Percentiles rank a stretch among this genome's conserved stretches.
Conservation (phyloP, 2,797 vertebrate genomes). For the Diplodus sargus region DNA sequence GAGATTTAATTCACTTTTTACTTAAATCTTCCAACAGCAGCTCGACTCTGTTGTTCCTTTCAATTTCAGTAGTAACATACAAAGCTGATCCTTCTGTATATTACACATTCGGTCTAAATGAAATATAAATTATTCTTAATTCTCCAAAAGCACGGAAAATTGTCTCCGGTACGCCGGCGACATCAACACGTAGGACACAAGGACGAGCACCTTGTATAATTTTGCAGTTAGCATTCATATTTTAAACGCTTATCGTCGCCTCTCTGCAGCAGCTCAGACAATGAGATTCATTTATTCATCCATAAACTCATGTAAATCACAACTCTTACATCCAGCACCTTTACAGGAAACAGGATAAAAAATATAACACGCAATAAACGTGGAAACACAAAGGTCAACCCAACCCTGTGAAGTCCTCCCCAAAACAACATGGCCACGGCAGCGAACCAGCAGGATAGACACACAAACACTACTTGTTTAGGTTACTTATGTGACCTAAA, state of each 20-base stretch:
- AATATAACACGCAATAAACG: background rate
- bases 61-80: background rate
- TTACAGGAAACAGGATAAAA: background rate
- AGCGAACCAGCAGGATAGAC: no score
- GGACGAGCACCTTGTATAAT: no score
- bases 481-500: no score
- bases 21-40: constrained; percentile 1
- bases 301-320: background rate
- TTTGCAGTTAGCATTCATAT: background rate
- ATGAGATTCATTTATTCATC: constrained; percentile 6
- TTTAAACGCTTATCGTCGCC: background rate
- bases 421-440: no score
- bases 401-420: background rate
- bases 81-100: constrained; percentile 1
- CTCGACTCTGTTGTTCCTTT: constrained; percentile 34
- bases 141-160: background rate
- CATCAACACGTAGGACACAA: background rate
- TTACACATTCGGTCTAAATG: background rate
- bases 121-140: constrained; percentile 6
- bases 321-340: background rate
- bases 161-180: background rate
- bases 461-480: no score
- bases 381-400: constrained; percentile 15
- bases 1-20: constrained; percentile 47
- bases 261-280: background rate